These are phyloP conservation scores for Heliothis virescens DNA, from an alignment of 1,140 invertebrate species.

Conservation along the genomic window DNA sequence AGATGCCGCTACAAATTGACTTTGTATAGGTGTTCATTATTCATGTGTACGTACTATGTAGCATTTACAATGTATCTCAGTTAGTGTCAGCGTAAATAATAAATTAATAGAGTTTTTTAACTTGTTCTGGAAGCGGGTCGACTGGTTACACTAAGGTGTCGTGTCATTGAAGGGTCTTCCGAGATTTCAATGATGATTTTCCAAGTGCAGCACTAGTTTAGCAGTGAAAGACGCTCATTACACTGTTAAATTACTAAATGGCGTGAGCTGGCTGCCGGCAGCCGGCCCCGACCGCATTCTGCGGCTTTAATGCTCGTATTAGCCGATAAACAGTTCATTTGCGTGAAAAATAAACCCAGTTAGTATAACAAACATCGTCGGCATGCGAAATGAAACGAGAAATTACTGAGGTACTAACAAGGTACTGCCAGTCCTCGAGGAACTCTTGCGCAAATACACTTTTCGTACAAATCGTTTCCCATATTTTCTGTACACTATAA, in stretches of 20 bases:
- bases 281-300: constrained; percentile 56
- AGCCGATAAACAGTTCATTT: constrained; percentile 61
- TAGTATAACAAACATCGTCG: constrained; percentile 56
- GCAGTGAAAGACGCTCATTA: constrained; percentile 55
- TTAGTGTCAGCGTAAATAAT: constrained; percentile 54
- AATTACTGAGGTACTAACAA: constrained; percentile 45
- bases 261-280: constrained; percentile 54
- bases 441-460: constrained; percentile 18
- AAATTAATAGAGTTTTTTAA: constrained; percentile 53
- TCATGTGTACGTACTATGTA: constrained; percentile 50
- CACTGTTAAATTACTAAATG: constrained; percentile 66
- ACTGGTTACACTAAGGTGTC: constrained; percentile 29
- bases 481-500: background rate
- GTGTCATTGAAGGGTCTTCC: constrained; percentile 23
- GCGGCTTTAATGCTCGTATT: constrained; percentile 57
- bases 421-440: constrained; percentile 1
- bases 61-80: constrained; percentile 54
- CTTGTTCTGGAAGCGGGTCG: background rate
- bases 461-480: background rate
- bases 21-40: constrained; percentile 57
- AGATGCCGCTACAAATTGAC: constrained; percentile 64
- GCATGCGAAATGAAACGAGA: constrained; percentile 55
- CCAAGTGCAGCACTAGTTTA: constrained; percentile 10
- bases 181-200: constrained; percentile 44
- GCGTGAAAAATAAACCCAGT: constrained; percentile 62